A percentile compares a stretch with the other conserved stretches of the same genome.
phyloP scores from a whole-genome alignment of 2,888 invertebrate genomes.

The Zaprionus lineosus region DNA sequence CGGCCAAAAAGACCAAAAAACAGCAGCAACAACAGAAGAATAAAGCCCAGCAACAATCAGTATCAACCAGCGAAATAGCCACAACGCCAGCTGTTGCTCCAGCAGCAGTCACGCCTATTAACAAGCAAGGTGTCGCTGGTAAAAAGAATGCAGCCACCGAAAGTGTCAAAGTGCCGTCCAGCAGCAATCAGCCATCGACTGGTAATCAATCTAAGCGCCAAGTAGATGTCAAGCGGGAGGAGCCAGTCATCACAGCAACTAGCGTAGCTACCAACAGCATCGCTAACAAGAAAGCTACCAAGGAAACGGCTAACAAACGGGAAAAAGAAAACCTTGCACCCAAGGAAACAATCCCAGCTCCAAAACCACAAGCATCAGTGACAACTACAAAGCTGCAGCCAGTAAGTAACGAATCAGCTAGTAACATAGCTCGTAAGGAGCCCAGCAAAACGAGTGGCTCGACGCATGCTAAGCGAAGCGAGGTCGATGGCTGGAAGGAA shows the following conservation, averaged over 20 bases:
- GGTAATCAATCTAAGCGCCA: conserved; percentile 52
- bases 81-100: conserved; percentile 3
- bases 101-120: conserved; percentile 15
- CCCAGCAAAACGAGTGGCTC: conserved; percentile 6
- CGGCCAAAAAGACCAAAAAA: conserved; percentile 70
- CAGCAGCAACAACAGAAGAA: conserved; percentile 44
- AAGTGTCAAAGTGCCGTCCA: conserved; percentile 33
- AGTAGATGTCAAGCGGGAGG: conserved; percentile 50
- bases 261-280: neutral
- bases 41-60: conserved; percentile 9
- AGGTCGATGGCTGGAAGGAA: conserved; percentile 97
- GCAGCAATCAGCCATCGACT: conserved; percentile 28
- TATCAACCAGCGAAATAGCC: conserved; percentile 11
- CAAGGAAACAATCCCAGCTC: conserved; percentile 57
- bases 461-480: conserved; percentile 85
- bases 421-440: conserved; percentile 83
- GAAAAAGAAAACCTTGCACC: conserved; percentile 83
- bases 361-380: conserved; percentile 26
- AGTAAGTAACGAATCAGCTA: conserved; percentile 49
- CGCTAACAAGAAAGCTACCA: conserved; percentile 42
- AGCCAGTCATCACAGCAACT: conserved; percentile 31
- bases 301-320: conserved; percentile 74
- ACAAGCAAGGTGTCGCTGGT: conserved; percentile 33
- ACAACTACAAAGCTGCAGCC: conserved; percentile 36
- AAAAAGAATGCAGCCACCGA: conserved; percentile 45